Conservation (phyloP, 2,888 invertebrate genomes). For the Lasius fuliginosus region DNA sequence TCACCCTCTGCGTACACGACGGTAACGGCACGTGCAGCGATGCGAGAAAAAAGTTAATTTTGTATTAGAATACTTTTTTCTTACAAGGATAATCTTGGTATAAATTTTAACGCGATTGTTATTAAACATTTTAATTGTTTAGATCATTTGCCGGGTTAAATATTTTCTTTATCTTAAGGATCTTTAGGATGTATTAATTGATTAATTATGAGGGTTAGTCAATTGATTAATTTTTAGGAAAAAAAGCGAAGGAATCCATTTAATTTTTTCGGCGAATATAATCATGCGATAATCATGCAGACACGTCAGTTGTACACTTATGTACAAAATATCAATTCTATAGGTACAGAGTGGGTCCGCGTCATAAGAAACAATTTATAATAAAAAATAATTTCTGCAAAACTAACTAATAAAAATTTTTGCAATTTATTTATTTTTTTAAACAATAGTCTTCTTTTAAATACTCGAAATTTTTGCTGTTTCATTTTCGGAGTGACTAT, state of each 20-base stretch:
- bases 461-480: neutral
- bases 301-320: neutral
- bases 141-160: neutral
- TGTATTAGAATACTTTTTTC: slow-evolving; percentile 78
- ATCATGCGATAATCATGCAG: slow-evolving; percentile 10
- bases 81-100: slow-evolving; percentile 12
- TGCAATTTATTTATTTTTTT: neutral
- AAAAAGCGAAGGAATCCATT: neutral
- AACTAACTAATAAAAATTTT: neutral
- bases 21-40: slow-evolving; percentile 83
- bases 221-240: neutral
- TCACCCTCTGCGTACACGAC: slow-evolving; percentile 85
- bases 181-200: neutral
- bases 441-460: neutral
- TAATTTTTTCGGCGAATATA: neutral
- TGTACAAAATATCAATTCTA: neutral
- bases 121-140: slow-evolving; percentile 4
- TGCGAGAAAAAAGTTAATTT: slow-evolving; percentile 82
- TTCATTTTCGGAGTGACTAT: neutral
- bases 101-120: slow-evolving; percentile 5
- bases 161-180: neutral
- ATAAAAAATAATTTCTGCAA: neutral
- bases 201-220: neutral
- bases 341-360: neutral
- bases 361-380: neutral